Base-by-base conservation (phyloP, 2,888 invertebrate genomes). In the Melanostoma mellinum region DNA sequence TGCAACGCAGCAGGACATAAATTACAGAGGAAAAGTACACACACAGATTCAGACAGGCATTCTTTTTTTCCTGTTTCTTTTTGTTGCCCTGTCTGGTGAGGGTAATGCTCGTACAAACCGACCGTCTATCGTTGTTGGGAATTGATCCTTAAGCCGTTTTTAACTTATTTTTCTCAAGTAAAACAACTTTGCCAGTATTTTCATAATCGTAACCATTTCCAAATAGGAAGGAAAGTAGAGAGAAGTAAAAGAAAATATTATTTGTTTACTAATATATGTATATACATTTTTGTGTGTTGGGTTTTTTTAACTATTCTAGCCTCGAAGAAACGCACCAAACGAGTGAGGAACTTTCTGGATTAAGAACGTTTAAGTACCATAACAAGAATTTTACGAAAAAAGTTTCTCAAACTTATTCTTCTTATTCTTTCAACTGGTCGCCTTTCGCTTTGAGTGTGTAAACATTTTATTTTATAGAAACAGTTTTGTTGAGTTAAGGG, bases 1-100 rank as follows among this genome's bases (percentile, higher is more conserved):
- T 78, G 82, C 78, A 78, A 63, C 82, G 63, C 68, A 78, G 78
- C 68, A 79, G 74, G 79, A 84, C 73, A 84, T 84, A 84, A 84
- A 84, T 84, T 84, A 48, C 52, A 30, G 44, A 61, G 55, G 10
- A 61, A 48, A 56, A n/a, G 44, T 32, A 33, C 36, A 40, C 20
- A 44, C 55, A 9, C 40, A 40, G 36, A 48, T 30, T 58, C 4
- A 32, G 6, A 48, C 32, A 32, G 58, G 20, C 20, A 20, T 20
- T 20, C 20, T 20, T 20, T 20, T 20, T 20, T 20, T 20, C 20
- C 20, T 1, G 20, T 20, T 20, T 20, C 20, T 20, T 20, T 20
- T 20, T 20, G 20, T 20, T 60, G 32, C 38, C 58, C 36, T 46
- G 58, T 20, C 52, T 58, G 58, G 36, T 56, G 5, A 56, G n/a